These are phyloP conservation scores for Furcula furcula DNA, from an alignment of 2,888 invertebrate species.

Conservation along the genomic window DNA sequence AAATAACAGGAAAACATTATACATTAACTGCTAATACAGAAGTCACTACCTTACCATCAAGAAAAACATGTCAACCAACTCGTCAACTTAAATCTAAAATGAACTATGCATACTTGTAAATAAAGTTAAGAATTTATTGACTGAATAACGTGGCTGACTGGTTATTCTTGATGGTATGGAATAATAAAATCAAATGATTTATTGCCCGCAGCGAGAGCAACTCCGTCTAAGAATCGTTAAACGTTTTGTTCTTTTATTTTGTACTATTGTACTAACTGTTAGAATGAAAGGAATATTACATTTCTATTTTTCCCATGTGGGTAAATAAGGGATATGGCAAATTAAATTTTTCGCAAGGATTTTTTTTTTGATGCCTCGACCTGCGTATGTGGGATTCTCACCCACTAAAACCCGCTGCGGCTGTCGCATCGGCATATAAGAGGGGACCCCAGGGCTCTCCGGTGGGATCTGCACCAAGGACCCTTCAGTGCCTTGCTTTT, in stretches of 20 bases:
- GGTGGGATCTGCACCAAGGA: no score
- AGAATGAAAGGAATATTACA: background rate
- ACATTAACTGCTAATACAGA: background rate
- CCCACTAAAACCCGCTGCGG: no score
- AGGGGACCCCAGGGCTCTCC: no score
- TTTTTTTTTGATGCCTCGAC: background rate
- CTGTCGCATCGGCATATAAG: no score
- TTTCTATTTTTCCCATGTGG: background rate
- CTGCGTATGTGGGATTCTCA: no score
- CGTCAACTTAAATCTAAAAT: no score
- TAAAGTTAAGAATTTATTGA: no score
- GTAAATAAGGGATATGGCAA: background rate
- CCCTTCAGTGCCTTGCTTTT: no score
- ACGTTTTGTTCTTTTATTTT: background rate
- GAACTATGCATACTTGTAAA: no score
- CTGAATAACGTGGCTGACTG: background rate
- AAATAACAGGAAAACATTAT: background rate
- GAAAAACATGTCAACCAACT: background rate
- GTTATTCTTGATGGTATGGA: background rate
- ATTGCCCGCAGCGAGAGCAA: background rate
- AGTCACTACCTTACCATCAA: background rate
- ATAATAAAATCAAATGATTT: slow-evolving; percentile 1
- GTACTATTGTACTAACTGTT: background rate
- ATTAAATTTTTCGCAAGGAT: no score
- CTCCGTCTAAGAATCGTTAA: background rate